Percentiles rank a stretch among this genome's conserved stretches.
phyloP scores from a whole-genome alignment of 2,797 vertebrate species.

The Hypotaenidia philippensis region DNA sequence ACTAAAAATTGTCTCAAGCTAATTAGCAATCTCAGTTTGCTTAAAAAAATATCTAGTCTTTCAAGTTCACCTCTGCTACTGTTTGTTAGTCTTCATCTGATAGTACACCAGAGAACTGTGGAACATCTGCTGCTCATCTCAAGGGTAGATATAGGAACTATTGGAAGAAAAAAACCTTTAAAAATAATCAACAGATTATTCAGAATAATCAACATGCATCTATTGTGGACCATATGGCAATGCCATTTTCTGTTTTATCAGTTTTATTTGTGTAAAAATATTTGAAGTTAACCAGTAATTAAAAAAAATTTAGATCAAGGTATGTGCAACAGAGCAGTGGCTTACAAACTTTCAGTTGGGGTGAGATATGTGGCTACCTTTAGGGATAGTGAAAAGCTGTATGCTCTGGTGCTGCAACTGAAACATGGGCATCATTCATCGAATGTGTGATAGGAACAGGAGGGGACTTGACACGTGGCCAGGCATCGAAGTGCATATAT shows the following conservation, averaged over 20 bases:
- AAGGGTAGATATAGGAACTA: neutral
- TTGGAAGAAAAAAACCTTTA: neutral
- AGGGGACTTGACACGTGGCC: neutral
- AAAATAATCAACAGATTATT: neutral
- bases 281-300: too few relatives aligned
- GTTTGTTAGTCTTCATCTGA: conserved; percentile 10
- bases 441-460: neutral
- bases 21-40: neutral
- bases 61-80: conserved; percentile 29
- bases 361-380: neutral
- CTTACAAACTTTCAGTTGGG: neutral
- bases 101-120: neutral
- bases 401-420: neutral
- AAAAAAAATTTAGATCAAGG: too few relatives aligned
- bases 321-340: neutral
- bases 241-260: neutral
- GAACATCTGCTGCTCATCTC: neutral
- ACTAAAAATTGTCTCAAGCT: neutral
- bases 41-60: neutral
- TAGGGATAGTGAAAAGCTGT: neutral
- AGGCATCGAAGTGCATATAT: rapidly evolving
- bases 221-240: neutral
- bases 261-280: neutral
- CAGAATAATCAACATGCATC: neutral
- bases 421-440: neutral